Conservation (phyloP, 2,888 invertebrate genomes). For the Drosophila nr. perissopoda region DNA sequence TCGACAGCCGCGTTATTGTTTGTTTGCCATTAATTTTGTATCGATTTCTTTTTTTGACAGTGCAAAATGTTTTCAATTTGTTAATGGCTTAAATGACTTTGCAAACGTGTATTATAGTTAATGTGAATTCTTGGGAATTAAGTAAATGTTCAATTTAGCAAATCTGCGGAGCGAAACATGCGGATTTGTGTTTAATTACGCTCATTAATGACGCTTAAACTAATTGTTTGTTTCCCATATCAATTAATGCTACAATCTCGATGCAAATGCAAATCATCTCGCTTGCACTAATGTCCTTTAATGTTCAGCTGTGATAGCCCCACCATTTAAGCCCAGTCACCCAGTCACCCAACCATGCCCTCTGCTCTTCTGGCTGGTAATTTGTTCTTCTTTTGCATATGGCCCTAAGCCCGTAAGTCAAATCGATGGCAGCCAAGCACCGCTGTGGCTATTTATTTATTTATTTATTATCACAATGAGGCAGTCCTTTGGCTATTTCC, state of each 20-base stretch:
- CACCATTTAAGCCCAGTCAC: conserved; percentile 43
- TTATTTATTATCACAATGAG: conserved; percentile 77
- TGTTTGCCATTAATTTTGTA: conserved; percentile 15
- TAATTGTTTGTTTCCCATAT: conserved; percentile 43
- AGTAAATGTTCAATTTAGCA: not conserved
- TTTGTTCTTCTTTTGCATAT: conserved; percentile 28
- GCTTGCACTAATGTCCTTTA: conserved; percentile 43
- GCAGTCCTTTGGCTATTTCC: conserved; percentile 55
- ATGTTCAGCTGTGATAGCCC: conserved; percentile 50
- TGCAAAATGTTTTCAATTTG: conserved; percentile 23
- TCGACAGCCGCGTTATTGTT: not conserved
- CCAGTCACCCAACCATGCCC: conserved; percentile 56
- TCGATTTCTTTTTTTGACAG: not conserved
- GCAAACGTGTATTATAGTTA: conserved; percentile 2
- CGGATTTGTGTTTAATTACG: not conserved
- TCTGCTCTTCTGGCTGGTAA: conserved; percentile 37
- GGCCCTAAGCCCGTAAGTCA: conserved; percentile 50
- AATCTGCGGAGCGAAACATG: not conserved
- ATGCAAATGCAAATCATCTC: conserved; percentile 50
- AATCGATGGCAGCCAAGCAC: conserved; percentile 38
- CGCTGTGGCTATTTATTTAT: conserved; percentile 49
- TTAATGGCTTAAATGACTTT: conserved; percentile 12
- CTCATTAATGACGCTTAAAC: conserved; percentile 21
- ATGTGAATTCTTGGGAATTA: conserved; percentile 1
- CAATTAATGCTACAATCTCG: conserved; percentile 36